phyloP scores from a whole-genome alignment of 1,140 invertebrate species.

The Oncopodura yosiiana region DNA sequence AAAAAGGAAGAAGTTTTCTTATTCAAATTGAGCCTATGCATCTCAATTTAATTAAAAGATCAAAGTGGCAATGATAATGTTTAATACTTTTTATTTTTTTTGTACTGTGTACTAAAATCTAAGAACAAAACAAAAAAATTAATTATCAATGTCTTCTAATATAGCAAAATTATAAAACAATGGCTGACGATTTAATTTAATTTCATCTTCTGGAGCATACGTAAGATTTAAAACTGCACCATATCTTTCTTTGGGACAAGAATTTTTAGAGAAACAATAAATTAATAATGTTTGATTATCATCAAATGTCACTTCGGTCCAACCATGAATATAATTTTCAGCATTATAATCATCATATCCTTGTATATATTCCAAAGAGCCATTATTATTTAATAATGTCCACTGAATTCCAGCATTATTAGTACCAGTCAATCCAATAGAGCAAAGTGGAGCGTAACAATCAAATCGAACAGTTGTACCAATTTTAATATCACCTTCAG shows the following conservation, averaged over 20 bases:
- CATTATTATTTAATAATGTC: not conserved
- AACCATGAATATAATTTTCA: not conserved
- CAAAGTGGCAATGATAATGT: too few species aligned
- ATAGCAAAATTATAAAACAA: too few species aligned
- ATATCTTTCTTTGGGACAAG: not conserved
- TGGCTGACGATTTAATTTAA: too few species aligned
- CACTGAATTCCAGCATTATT: constrained; percentile 5
- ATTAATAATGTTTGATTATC: not conserved
- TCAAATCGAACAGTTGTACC: constrained; percentile 4
- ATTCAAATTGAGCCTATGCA: too few species aligned
- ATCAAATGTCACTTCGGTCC: not conserved
- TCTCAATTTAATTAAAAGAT: too few species aligned
- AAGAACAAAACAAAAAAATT: too few species aligned
- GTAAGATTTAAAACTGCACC: not conserved
- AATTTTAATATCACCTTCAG: not conserved
- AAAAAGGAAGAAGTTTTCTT: constrained; percentile 4
- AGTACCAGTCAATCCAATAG: too few species aligned
- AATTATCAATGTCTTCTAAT: too few species aligned
- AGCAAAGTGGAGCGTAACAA: constrained; percentile 11
- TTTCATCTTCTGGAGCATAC: not conserved
- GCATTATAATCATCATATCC: not conserved
- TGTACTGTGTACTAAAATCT: too few species aligned
- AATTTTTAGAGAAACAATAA: constrained; percentile 1
- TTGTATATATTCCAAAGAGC: not conserved
- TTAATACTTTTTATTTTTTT: too few species aligned